Conservation (phyloP, 1,140 invertebrate species). For the Brachionus rubens region DNA sequence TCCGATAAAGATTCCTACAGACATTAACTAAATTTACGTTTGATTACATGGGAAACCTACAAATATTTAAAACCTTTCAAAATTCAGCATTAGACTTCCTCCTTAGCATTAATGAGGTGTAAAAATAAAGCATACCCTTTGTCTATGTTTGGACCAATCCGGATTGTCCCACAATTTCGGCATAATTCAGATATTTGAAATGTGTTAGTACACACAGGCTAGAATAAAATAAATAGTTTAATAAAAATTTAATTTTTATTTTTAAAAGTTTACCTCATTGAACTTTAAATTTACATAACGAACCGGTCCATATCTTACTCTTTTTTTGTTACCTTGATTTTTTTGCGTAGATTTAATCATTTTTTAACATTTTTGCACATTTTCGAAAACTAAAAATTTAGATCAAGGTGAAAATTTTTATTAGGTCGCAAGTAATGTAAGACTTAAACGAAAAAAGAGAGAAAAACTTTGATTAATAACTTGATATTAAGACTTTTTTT, state of each 20-base stretch:
- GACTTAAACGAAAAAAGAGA: too few relatives aligned
- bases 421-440: too few relatives aligned
- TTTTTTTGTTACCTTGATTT: neutral
- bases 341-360: neutral
- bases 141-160: neutral
- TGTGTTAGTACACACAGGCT: slow-evolving; percentile 13
- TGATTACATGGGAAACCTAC: too few relatives aligned
- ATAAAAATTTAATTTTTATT: neutral
- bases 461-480: too few relatives aligned
- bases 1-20: too few relatives aligned
- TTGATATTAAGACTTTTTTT: too few relatives aligned
- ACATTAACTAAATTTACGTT: too few relatives aligned
- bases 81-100: too few relatives aligned
- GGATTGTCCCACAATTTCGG: neutral
- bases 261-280: neutral
- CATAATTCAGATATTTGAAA: slow-evolving; percentile 18
- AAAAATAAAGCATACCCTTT: neutral
- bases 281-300: slow-evolving; percentile 2
- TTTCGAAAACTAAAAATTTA: neutral
- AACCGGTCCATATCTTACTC: slow-evolving; percentile 2
- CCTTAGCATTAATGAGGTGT: neutral
- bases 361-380: neutral
- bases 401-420: too few relatives aligned
- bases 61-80: too few relatives aligned
- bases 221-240: neutral